Percentiles rank a stretch among this genome's conserved stretches.
Evolutionary conservation across 1,140 invertebrate genomes (phyloP).

Genomic region (Euborellia annulipes): DNA sequence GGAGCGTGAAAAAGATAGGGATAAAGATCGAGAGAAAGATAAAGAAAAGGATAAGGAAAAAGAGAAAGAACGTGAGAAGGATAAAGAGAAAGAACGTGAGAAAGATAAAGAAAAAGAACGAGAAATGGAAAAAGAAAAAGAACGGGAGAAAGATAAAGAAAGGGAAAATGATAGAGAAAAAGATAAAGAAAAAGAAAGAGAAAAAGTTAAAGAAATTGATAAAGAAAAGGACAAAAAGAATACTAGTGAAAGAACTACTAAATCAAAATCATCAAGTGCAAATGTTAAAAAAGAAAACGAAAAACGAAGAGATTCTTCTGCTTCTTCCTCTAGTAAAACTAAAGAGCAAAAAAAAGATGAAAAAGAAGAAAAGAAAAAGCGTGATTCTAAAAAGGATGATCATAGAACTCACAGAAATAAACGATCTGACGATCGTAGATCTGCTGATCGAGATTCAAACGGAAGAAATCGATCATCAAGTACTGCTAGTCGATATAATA

Average conservation of each 20-base stretch:
- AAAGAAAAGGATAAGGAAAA: background rate
- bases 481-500: background rate
- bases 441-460: slow-evolving; percentile 7
- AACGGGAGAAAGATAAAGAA: background rate
- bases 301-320: too few species aligned
- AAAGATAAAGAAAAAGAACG: background rate
- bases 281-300: too few species aligned
- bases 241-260: background rate
- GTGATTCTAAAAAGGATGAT: slow-evolving; percentile 5
- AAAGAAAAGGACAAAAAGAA: slow-evolving; percentile 5
- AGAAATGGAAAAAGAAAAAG: slow-evolving; percentile 1
- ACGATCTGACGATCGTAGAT: slow-evolving; percentile 7
- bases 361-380: slow-evolving; percentile 1
- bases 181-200: background rate
- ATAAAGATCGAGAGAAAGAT: background rate
- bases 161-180: background rate
- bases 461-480: background rate
- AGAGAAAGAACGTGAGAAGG: background rate
- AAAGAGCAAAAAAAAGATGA: background rate
- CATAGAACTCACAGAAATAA: slow-evolving; percentile 2
- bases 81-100: background rate
- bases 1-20: background rate
- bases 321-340: background rate
- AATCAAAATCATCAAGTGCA: background rate
- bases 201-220: slow-evolving; percentile 1